Evolutionary conservation across 2,113 vertebrate genomes (phyloP).

Genomic region (Pelecanoides urinatrix): DNA sequence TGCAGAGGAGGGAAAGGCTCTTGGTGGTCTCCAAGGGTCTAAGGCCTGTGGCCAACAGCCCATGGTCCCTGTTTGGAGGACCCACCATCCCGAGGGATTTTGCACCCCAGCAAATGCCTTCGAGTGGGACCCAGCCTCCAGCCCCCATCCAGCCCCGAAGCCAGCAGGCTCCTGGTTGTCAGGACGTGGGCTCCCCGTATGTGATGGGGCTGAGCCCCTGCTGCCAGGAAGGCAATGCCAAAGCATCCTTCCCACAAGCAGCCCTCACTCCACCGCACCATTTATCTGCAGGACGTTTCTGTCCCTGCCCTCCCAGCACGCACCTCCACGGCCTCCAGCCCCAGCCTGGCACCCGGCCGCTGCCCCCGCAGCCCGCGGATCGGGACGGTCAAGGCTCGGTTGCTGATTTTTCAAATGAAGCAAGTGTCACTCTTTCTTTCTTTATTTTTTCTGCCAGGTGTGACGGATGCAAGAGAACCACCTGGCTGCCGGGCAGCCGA

Average conservation of each 20-base stretch:
- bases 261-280: not conserved
- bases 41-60: not conserved
- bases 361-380: accelerated
- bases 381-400: accelerated
- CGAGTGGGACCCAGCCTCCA: not conserved
- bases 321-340: not conserved
- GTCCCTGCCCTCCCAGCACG: not conserved
- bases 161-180: not conserved
- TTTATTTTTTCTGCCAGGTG: not conserved
- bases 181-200: accelerated
- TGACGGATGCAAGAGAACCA: not conserved
- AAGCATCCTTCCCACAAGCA: not conserved
- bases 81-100: accelerated
- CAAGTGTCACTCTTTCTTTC: accelerated
- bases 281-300: accelerated
- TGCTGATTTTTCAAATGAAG: not conserved
- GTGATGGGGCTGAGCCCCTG: not conserved
- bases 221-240: not conserved
- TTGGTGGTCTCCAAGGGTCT: not conserved
- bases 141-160: not conserved
- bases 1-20: not conserved
- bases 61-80: accelerated
- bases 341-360: not conserved
- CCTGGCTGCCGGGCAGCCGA: accelerated
- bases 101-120: not conserved